Evolutionary conservation across 2,888 invertebrate species (phyloP).

Genomic region (Hoplodrina ambigua): DNA sequence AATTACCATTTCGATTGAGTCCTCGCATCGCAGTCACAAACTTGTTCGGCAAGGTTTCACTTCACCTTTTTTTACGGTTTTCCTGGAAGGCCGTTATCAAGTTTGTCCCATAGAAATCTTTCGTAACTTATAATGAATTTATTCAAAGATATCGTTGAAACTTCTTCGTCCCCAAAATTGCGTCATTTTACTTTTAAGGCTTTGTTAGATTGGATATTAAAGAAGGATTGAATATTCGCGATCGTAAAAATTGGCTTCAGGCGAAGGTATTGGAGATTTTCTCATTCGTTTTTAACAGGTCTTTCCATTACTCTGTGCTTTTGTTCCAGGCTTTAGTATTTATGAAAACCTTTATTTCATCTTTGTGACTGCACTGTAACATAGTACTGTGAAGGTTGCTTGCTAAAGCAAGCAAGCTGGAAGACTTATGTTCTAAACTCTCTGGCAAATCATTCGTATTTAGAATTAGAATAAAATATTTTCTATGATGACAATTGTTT

Average conservation of each 20-base stretch:
- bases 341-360: no score
- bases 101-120: conserved; percentile 33
- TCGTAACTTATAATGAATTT: conserved; percentile 41
- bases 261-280: not conserved
- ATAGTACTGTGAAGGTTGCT: no score
- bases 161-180: conserved; percentile 26
- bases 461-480: no score
- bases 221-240: not conserved
- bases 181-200: conserved; percentile 24
- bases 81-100: conserved; percentile 23
- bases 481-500: no score
- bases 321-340: no score
- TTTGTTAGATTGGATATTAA: conserved; percentile 23
- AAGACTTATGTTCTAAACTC: no score
- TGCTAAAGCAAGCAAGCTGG: no score
- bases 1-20: not conserved
- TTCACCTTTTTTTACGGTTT: conserved; percentile 17
- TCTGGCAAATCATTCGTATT: no score
- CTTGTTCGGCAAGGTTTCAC: conserved; percentile 24
- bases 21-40: not conserved
- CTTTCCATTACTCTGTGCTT: no score
- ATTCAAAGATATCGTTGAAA: conserved; percentile 34
- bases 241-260: not conserved
- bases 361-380: no score
- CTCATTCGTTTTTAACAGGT: not conserved